These are phyloP conservation scores for Mixornis gularis DNA, from an alignment of 2,113 vertebrate genomes.

Conservation along the genomic window DNA sequence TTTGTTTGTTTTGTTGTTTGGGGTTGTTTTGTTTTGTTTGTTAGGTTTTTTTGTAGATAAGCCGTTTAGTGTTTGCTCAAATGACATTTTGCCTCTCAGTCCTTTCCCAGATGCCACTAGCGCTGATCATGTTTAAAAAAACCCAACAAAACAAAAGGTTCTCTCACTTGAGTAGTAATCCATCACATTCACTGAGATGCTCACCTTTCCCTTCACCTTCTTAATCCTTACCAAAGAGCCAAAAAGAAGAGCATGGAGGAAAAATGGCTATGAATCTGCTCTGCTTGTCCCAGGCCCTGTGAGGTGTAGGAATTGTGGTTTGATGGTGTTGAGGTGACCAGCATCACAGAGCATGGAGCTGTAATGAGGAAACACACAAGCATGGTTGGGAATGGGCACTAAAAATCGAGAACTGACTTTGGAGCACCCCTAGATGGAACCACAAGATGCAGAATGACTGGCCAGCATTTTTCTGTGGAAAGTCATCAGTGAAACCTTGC, in stretches of 20 bases:
- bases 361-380: neutral
- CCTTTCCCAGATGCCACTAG: neutral
- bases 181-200: neutral
- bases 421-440: neutral
- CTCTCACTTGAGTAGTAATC: neutral
- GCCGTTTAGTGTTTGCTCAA: neutral
- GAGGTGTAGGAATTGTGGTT: neutral
- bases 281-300: neutral
- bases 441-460: neutral
- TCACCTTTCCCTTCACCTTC: neutral
- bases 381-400: accelerated
- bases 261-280: neutral
- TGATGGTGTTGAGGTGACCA: neutral
- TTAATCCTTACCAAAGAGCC: neutral
- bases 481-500: neutral
- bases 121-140: neutral
- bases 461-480: neutral
- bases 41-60: neutral
- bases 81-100: neutral
- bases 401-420: neutral
- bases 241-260: neutral
- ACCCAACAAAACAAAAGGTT: neutral
- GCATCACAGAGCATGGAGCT: neutral
- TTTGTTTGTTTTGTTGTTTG: neutral
- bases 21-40: neutral